Percentiles rank a stretch among this genome's conserved stretches.
Conservation (phyloP, 2,113 vertebrate species). For the Rynchops niger region DNA sequence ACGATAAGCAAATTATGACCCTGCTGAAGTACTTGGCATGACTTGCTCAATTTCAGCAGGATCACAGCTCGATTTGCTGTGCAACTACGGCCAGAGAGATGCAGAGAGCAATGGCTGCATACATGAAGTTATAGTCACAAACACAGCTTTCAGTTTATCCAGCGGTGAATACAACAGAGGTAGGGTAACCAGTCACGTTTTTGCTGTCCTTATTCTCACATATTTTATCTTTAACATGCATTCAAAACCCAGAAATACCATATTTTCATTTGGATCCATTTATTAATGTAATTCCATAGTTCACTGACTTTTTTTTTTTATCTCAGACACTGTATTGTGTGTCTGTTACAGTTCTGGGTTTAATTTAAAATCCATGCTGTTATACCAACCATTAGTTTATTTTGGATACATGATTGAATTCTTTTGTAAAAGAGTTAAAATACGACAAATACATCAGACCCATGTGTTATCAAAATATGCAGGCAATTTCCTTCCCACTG, state of each 20-base stretch:
- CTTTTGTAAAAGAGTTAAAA: slow-evolving; percentile 29
- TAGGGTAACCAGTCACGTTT: not conserved
- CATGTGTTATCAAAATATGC: slow-evolving; percentile 16
- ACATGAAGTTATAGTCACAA: not conserved
- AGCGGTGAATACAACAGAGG: not conserved
- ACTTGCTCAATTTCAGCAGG: not conserved
- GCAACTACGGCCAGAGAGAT: not conserved
- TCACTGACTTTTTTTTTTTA: not conserved
- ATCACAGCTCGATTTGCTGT: not conserved
- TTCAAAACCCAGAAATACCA: not conserved
- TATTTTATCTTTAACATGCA: not conserved
- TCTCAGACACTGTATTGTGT: not conserved
- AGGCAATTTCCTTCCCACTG: slow-evolving; percentile 29
- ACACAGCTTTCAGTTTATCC: not conserved
- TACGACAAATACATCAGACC: not conserved
- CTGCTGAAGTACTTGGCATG: not conserved
- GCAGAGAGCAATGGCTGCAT: not conserved
- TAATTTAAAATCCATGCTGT: not conserved
- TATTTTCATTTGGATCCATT: not conserved
- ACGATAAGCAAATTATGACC: not conserved
- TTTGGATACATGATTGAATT: not conserved
- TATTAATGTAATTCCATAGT: not conserved
- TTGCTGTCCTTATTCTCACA: not conserved
- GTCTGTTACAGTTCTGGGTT: not conserved
- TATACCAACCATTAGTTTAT: not conserved